Conservation (phyloP, 1,140 invertebrate species). For the Zaprionus camerounensis region DNA sequence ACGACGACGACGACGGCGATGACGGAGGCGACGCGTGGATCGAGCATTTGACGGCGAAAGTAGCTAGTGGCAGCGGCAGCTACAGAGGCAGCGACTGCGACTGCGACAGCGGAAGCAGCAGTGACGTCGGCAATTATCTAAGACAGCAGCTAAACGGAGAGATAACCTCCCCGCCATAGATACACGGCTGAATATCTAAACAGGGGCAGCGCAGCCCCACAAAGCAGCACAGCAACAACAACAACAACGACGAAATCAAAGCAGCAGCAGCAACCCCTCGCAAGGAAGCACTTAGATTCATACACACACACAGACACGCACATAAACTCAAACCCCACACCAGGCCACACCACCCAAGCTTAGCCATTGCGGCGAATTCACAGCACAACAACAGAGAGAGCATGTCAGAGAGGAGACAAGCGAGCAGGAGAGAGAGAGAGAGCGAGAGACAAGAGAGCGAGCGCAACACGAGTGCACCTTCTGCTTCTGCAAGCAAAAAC, state of each 20-base stretch:
- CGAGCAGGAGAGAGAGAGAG: slow-evolving; percentile 43
- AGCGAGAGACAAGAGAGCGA: slow-evolving; percentile 18
- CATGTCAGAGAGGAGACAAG: slow-evolving; percentile 26
- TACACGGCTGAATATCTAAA: slow-evolving; percentile 77
- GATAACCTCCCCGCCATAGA: slow-evolving; percentile 59
- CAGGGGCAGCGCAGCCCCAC: slow-evolving; percentile 70
- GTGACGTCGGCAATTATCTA: slow-evolving; percentile 57
- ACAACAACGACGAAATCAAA: slow-evolving; percentile 18
- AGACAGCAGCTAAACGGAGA: slow-evolving; percentile 65
- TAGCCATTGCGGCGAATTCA: slow-evolving; percentile 73
- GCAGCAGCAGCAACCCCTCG: slow-evolving; percentile 65
- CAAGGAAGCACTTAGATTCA: slow-evolving; percentile 60
- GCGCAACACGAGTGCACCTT: slow-evolving; percentile 62
- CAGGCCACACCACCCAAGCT: slow-evolving; percentile 41
- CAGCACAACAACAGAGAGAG: slow-evolving; percentile 36
- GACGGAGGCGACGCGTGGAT: slow-evolving; percentile 36
- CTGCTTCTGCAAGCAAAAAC: slow-evolving; percentile 52
- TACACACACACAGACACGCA: slow-evolving; percentile 51
- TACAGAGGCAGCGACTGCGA: slow-evolving; percentile 22
- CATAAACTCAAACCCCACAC: slow-evolving; percentile 41
- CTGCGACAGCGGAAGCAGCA: slow-evolving; percentile 19
- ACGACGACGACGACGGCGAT: slow-evolving; percentile 31
- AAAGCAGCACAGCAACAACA: slow-evolving; percentile 32
- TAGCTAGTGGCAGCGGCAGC: slow-evolving; percentile 35
- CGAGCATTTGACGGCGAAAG: slow-evolving; percentile 75